Evolutionary conservation across 2,888 invertebrate genomes (phyloP).

Genomic region (Drosophila borborema): DNA sequence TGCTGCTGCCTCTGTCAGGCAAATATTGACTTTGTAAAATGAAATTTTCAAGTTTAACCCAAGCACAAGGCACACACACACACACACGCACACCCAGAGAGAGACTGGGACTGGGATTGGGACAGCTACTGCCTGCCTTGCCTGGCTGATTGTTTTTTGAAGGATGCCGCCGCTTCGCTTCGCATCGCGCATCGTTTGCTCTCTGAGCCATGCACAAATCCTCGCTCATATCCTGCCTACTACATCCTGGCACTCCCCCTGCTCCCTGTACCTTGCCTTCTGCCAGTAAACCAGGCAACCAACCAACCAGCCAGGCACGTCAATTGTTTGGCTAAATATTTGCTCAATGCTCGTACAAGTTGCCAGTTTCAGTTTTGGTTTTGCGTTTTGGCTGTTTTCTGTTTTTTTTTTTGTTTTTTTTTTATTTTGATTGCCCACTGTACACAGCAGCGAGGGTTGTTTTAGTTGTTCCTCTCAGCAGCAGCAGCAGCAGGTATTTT

Average conservation of each 20-base stretch:
- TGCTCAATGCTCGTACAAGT: slow-evolving; percentile 74
- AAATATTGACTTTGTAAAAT: slow-evolving; percentile 82
- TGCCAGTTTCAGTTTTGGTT: slow-evolving; percentile 71
- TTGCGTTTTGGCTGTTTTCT: slow-evolving; percentile 4
- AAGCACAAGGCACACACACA: slow-evolving; percentile 58
- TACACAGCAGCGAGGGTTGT: slow-evolving; percentile 44
- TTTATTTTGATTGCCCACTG: slow-evolving; percentile 22
- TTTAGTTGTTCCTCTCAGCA: slow-evolving; percentile 10
- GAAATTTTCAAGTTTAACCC: slow-evolving; percentile 82
- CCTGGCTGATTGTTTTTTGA: slow-evolving; percentile 56
- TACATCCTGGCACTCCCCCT: slow-evolving; percentile 8
- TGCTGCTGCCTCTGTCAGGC: slow-evolving; percentile 38
- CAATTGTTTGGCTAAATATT: slow-evolving; percentile 79
- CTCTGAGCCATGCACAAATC: slow-evolving; percentile 66
- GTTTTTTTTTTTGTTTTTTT: neutral
- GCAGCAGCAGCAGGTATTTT: neutral
- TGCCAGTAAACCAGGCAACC: slow-evolving; percentile 42
- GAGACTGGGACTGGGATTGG: neutral
- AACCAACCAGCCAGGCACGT: slow-evolving; percentile 68
- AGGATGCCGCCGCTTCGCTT: slow-evolving; percentile 48
- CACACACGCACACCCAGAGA: slow-evolving; percentile 3
- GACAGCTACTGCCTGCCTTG: slow-evolving; percentile 20
- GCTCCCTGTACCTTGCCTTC: neutral
- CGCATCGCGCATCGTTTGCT: slow-evolving; percentile 38
- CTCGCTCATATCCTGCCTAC: slow-evolving; percentile 73